Evolutionary conservation across 2,113 vertebrate species (phyloP), one percentile per base, ranked within the genome.

Genomic region (Clarias macrocephalus): DNA sequence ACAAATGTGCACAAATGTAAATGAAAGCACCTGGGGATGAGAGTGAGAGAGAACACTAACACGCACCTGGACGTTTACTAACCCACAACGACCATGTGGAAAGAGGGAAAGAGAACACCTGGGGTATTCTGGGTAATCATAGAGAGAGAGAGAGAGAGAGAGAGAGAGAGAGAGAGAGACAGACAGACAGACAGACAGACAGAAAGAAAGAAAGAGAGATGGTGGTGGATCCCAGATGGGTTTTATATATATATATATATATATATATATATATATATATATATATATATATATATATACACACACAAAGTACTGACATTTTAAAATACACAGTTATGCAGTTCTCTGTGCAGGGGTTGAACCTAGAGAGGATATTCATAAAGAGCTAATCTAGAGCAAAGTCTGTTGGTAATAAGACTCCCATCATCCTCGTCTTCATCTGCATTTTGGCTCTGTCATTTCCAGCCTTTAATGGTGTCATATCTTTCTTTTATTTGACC

Each of bases 401-500:
- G 68, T 60, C 60, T 82, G 11, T 83, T 84, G 84, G 75, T 89
- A 88, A 90, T 83, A 87, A 73, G 80, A 85, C 63, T 87, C 84
- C 80, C 82, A 82, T 87, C 92, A 88, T 90, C 86, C 90, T 89
- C 62, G 62, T 85, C 81, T 88, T 91, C 87, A 89, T 91, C 89
- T 91, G 89, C 89, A 89, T 87, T 87, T 91, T 86, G 59, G 83
- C 82, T 88, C 83, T 82, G 89, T 92, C 82, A 85, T 91, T 90
- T 87, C 82, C 80, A 33, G 76, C 83, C 59, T 65, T 90, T 90
- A 92, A 92, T 86, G 80, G 85, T 86, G 83, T 89, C 88, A 86
- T 90, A 86, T 89, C 82, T 90, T 89, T 91, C 72, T 88, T 91
- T 91, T 84, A 90, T 90, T 91, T 75, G 86, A 90, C 87, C 86